Conservation (phyloP, 2,797 vertebrate species). For the Danio choprae region DNA sequence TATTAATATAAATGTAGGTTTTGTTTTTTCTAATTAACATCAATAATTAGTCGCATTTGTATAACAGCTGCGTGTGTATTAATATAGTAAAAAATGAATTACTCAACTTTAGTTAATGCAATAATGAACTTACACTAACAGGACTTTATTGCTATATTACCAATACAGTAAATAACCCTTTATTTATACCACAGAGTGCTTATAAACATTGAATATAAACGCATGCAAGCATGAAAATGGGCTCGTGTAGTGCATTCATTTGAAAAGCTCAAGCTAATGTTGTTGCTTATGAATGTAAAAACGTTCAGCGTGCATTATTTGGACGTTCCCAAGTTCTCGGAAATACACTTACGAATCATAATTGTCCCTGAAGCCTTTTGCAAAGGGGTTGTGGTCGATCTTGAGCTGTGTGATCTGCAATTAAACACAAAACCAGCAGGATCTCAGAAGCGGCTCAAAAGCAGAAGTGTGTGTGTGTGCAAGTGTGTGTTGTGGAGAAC, state of each 20-base stretch:
- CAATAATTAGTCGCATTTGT: too few relatives aligned
- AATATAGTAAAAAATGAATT: background rate
- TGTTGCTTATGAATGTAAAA: background rate
- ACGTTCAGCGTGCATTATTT: background rate
- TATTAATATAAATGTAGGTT: too few relatives aligned
- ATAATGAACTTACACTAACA: background rate
- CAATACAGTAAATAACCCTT: background rate
- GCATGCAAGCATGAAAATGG: background rate
- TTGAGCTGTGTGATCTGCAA: conserved; percentile 96
- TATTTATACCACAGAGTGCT: too few relatives aligned
- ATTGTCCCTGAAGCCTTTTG: conserved; percentile 98
- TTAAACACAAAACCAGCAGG: conserved; percentile 50
- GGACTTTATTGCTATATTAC: too few relatives aligned
- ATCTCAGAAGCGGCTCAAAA: conserved; percentile 10
- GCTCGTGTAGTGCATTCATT: background rate
- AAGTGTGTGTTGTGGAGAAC: background rate
- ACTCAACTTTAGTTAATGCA: background rate
- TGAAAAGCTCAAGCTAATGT: background rate
- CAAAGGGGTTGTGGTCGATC: conserved; percentile 99
- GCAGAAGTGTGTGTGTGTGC: conserved; percentile 28
- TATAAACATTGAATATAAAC: background rate
- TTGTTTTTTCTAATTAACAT: background rate
- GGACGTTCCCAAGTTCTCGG: background rate
- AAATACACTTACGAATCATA: conserved; percentile 94
- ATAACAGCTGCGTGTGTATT: too few relatives aligned